Evolutionary conservation across 2,888 invertebrate genomes (phyloP).

Genomic region (Aelia acuminata): DNA sequence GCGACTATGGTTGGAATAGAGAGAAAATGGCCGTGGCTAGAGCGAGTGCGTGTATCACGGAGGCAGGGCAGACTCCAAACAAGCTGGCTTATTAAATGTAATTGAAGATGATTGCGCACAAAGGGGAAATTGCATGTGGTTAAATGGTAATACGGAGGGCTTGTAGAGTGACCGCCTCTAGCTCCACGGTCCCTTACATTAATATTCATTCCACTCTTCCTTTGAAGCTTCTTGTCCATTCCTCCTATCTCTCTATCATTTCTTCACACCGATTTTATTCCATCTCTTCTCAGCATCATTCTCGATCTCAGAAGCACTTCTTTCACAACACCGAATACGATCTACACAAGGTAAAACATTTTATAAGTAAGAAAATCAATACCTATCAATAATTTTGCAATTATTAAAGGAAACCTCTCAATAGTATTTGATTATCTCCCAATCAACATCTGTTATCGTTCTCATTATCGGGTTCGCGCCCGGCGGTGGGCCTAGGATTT

Average conservation of each 20-base stretch:
- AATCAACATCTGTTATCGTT: too few relatives aligned
- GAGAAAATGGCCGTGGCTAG: background rate
- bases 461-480: too few relatives aligned
- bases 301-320: too few relatives aligned
- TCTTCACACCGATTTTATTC: slow-evolving; percentile 21
- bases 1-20: background rate
- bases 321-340: too few relatives aligned
- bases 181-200: slow-evolving; percentile 28
- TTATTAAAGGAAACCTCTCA: too few relatives aligned
- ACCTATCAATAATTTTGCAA: too few relatives aligned
- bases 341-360: too few relatives aligned
- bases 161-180: slow-evolving; percentile 49
- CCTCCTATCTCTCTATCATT: background rate
- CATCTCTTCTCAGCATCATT: background rate
- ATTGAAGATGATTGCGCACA: slow-evolving; percentile 64
- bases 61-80: slow-evolving; percentile 55
- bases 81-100: slow-evolving; percentile 64
- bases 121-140: slow-evolving; percentile 63
- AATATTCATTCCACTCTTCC: slow-evolving; percentile 57
- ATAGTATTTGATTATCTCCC: too few relatives aligned
- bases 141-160: slow-evolving; percentile 58
- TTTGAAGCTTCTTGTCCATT: slow-evolving; percentile 28
- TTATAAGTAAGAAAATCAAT: too few relatives aligned
- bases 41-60: slow-evolving; percentile 58
- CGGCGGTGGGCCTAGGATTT: too few relatives aligned